Percentiles rank a stretch among this genome's conserved stretches.
Conservation (phyloP, 23 tunicate species). For the Corella eumyota region DNA sequence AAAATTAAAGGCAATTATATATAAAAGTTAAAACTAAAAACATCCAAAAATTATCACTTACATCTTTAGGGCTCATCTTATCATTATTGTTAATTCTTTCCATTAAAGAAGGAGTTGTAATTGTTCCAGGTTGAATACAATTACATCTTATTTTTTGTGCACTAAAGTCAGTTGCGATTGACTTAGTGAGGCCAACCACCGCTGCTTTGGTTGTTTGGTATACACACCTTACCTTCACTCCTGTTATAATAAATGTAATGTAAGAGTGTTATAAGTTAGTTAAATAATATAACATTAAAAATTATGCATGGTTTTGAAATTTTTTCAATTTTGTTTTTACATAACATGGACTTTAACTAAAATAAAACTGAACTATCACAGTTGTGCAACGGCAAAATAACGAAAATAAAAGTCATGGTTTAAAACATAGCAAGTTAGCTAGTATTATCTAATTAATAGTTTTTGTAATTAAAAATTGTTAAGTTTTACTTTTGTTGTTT, state of each 20-base stretch:
- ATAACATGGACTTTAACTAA: neutral
- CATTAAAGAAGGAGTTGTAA: slow-evolving; percentile 82
- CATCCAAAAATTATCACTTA: no score
- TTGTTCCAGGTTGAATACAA: slow-evolving; percentile 92
- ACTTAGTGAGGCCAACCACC: slow-evolving; percentile 90
- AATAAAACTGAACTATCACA: neutral
- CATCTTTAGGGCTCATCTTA: neutral
- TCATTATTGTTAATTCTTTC: slow-evolving; percentile 34
- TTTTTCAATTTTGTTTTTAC: neutral
- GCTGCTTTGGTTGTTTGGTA: slow-evolving; percentile 95
- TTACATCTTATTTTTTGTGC: slow-evolving; percentile 80
- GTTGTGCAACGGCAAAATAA: neutral
- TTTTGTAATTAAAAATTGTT: no score
- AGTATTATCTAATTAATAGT: no score
- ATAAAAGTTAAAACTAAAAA: no score
- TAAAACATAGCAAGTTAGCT: no score
- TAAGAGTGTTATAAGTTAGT: no score
- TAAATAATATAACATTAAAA: no score
- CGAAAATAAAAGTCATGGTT: no score
- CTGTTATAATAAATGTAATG: slow-evolving; percentile 4
- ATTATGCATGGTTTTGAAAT: neutral
- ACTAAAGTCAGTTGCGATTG: slow-evolving; percentile 87
- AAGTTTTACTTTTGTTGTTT: no score
- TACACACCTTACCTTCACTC: slow-evolving; percentile 64
- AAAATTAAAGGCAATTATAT: no score